A percentile compares a stretch with the other conserved stretches of the same genome.
Evolutionary conservation across 2,113 vertebrate species (phyloP).

Genomic region (Indicator maculatus): DNA sequence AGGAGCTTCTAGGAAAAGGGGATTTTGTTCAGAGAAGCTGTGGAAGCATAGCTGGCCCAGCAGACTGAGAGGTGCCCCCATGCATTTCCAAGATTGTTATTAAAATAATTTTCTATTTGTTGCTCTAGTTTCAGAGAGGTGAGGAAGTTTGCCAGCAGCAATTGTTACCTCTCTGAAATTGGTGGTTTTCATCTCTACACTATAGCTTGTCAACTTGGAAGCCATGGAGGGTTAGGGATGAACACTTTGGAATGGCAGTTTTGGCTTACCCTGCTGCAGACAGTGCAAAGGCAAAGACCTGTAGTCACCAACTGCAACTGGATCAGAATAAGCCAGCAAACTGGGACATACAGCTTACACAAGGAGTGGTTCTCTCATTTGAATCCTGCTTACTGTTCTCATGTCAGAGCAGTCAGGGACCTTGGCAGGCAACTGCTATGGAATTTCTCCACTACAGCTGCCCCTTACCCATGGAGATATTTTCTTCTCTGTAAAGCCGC

Average conservation of each 20-base stretch:
- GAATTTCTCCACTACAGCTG: not conserved
- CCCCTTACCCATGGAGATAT: not conserved
- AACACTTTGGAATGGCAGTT: not conserved
- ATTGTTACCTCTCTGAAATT: not conserved
- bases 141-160: no score
- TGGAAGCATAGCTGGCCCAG: not conserved
- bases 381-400: not conserved
- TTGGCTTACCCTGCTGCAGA: not conserved
- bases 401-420: not conserved
- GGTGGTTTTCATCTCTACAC: not conserved
- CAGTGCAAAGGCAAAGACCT: not conserved
- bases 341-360: not conserved
- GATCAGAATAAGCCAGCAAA: not conserved
- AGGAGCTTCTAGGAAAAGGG: not conserved
- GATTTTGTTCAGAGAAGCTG: not conserved
- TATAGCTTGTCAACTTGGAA: not conserved
- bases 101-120: not conserved
- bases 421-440: not conserved
- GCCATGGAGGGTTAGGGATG: not conserved
- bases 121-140: no score
- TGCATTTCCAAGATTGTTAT: not conserved
- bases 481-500: not conserved
- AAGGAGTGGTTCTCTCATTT: not conserved
- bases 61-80: fast-evolving
- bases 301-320: not conserved